phyloP scores from a whole-genome alignment of 2,888 invertebrate species.

The Mellilla xanthometata region DNA sequence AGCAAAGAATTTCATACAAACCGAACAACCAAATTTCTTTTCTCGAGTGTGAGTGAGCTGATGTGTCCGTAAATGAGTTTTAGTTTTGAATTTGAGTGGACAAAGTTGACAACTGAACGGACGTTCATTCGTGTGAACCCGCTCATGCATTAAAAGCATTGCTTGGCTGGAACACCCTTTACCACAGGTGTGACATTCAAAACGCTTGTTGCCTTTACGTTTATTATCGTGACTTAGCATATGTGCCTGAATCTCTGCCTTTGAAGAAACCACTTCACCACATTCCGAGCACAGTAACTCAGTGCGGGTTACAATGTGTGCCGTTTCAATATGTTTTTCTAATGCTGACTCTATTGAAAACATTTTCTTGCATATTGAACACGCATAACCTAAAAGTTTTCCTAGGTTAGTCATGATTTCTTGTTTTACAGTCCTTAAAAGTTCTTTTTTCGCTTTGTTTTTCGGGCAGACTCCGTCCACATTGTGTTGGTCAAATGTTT shows the following conservation, averaged over 20 bases:
- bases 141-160: conserved; percentile 76
- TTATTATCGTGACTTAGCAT: conserved; percentile 55
- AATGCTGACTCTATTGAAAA: conserved; percentile 71
- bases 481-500: conserved; percentile 48
- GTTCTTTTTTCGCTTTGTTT: conserved; percentile 60
- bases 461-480: conserved; percentile 54
- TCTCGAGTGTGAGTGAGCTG: conserved; percentile 77
- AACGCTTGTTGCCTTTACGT: conserved; percentile 55
- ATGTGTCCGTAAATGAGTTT: conserved; percentile 75
- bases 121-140: conserved; percentile 76
- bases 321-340: conserved; percentile 67
- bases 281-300: conserved; percentile 63
- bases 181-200: conserved; percentile 68
- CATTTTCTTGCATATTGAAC: conserved; percentile 74
- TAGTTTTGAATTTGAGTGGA: conserved; percentile 71
- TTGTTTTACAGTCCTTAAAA: conserved; percentile 72
- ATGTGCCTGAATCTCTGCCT: conserved; percentile 60
- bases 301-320: conserved; percentile 60
- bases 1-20: conserved; percentile 79
- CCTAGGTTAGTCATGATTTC: conserved; percentile 67
- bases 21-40: conserved; percentile 78
- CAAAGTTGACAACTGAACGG: conserved; percentile 74
- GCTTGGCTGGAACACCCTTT: conserved; percentile 76
- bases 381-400: conserved; percentile 68
- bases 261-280: conserved; percentile 61